Conservation (phyloP, 2,888 invertebrate species). For the Pyrrhosoma nymphula region DNA sequence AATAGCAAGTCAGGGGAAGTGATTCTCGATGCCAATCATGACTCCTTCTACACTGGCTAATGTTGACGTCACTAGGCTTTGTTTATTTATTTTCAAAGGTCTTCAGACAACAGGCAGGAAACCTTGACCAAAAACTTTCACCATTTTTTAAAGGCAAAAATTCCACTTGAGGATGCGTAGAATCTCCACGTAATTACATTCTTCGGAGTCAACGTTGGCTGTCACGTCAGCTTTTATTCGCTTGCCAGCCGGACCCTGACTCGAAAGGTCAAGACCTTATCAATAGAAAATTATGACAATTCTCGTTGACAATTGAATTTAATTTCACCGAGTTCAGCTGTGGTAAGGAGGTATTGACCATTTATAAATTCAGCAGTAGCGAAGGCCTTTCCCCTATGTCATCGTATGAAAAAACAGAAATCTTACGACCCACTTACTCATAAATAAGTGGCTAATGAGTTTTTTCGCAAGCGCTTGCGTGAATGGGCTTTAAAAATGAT, state of each 20-base stretch:
- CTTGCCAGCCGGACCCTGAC: background rate
- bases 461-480: background rate
- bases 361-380: background rate
- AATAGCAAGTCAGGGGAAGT: background rate
- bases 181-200: slow-evolving; percentile 9
- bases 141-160: background rate
- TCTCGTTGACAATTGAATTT: background rate
- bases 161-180: background rate
- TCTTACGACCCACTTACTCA: background rate
- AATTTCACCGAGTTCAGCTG: background rate
- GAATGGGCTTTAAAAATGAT: background rate
- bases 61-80: background rate
- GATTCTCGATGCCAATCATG: background rate
- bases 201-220: background rate
- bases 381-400: background rate
- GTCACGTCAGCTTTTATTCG: background rate
- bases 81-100: slow-evolving; percentile 16
- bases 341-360: background rate
- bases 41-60: background rate
- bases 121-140: slow-evolving; percentile 16
- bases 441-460: background rate
- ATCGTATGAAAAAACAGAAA: background rate
- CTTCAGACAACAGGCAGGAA: background rate
- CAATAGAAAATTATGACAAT: slow-evolving; percentile 5
- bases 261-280: background rate